A percentile compares a stretch with the other conserved stretches of the same genome.
Conservation (phyloP, 2,888 invertebrate species). For the Limnephilus lunatus region DNA sequence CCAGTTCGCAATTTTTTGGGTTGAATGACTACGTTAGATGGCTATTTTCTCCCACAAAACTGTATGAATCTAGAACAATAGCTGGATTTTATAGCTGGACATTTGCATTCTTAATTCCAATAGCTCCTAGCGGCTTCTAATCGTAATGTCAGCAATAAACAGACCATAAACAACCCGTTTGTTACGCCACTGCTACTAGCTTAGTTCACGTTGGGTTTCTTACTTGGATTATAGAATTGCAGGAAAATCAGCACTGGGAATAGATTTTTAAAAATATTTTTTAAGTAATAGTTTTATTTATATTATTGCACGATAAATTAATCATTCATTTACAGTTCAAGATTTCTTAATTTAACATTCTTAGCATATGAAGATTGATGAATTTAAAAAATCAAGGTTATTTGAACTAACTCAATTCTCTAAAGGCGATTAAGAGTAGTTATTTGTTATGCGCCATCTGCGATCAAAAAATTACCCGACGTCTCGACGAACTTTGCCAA, state of each 20-base stretch:
- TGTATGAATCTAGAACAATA: slow-evolving; percentile 31
- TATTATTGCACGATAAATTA: no score
- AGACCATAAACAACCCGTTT: slow-evolving; percentile 54
- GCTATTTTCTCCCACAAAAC: background rate
- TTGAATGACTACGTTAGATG: background rate
- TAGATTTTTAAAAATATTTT: background rate
- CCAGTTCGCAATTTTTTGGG: background rate
- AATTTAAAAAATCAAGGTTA: no score
- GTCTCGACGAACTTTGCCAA: no score
- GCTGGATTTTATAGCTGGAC: slow-evolving; percentile 30
- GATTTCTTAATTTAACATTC: no score
- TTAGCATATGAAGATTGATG: no score
- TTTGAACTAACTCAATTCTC: no score
- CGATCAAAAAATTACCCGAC: no score
- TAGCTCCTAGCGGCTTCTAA: slow-evolving; percentile 51
- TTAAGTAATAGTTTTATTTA: no score
- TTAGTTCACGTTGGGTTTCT: background rate
- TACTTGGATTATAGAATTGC: background rate
- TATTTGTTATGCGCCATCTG: no score
- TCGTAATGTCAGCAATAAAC: slow-evolving; percentile 56
- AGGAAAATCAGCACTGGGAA: background rate
- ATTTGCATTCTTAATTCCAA: slow-evolving; percentile 61
- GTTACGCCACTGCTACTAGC: background rate
- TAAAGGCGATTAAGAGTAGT: no score
- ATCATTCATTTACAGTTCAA: no score